Conservation (phyloP, 2,113 vertebrate genomes). For the Pelusios castaneus region DNA sequence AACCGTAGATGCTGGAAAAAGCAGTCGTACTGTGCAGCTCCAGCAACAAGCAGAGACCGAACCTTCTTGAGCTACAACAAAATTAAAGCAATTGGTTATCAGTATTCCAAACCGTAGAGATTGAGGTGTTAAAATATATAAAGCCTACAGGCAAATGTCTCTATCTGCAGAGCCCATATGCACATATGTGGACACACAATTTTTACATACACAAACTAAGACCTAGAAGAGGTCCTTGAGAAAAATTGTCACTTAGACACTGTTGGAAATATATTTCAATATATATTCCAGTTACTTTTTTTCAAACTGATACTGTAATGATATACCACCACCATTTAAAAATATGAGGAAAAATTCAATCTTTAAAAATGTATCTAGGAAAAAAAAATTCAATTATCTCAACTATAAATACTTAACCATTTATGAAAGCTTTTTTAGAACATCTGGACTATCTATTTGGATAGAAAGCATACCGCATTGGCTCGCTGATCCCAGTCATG, state of each 20-base stretch:
- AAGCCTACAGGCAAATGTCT: not conserved
- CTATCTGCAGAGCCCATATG: not conserved
- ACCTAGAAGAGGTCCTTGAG: not conserved
- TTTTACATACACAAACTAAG: not conserved
- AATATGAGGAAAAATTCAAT: not conserved
- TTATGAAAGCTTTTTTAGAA: accelerated
- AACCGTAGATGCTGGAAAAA: slow-evolving; percentile 96
- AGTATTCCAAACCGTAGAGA: not conserved
- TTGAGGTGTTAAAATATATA: not conserved
- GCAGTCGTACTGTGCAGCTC: slow-evolving; percentile 91
- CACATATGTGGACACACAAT: accelerated
- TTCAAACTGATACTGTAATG: not conserved
- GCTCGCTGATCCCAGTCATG: slow-evolving; percentile 98
- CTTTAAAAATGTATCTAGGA: not conserved
- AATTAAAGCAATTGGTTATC: not conserved
- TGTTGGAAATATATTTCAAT: not conserved
- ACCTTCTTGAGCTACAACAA: slow-evolving; percentile 91
- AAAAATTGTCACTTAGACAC: not conserved
- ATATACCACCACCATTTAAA: not conserved
- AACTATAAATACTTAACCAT: not conserved
- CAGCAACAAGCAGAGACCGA: slow-evolving; percentile 92
- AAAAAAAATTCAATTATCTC: accelerated
- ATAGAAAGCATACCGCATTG: slow-evolving; percentile 81
- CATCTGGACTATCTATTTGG: not conserved
- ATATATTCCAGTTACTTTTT: not conserved